Evolutionary conservation across 2,888 invertebrate species (phyloP).

Genomic region (Dinocampus coccinellae): DNA sequence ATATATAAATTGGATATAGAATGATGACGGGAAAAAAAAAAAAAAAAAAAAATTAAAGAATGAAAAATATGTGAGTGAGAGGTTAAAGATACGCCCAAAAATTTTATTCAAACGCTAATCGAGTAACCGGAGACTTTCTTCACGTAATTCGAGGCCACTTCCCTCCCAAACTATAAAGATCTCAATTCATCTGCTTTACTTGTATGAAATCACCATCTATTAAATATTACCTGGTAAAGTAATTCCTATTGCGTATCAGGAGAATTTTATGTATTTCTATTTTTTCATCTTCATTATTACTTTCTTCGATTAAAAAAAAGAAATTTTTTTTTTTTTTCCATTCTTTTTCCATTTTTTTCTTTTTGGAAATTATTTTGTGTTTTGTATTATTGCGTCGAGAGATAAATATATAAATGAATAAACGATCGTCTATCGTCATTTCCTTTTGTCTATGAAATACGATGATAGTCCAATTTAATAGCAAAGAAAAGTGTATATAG

Average conservation of each 20-base stretch:
- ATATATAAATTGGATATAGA: not conserved
- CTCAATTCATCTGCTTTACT: constrained; percentile 27
- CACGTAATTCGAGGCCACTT: constrained; percentile 45
- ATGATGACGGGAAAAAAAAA: not conserved
- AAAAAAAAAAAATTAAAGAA: not conserved
- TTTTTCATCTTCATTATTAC: not conserved
- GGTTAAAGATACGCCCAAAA: constrained; percentile 38
- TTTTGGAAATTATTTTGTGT: too few relatives aligned
- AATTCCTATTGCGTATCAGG: not conserved
- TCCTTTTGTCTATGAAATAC: not conserved
- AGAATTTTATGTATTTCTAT: not conserved
- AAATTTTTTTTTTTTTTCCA: not conserved
- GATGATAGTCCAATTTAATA: constrained; percentile 63
- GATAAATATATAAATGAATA: not conserved
- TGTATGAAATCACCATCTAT: constrained; percentile 15
- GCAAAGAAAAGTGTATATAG: constrained; percentile 59
- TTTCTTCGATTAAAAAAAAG: too few relatives aligned
- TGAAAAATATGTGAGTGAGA: constrained; percentile 3
- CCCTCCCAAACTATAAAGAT: constrained; percentile 18
- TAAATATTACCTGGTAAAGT: not conserved
- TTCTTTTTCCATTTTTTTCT: too few relatives aligned
- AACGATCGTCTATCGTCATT: not conserved
- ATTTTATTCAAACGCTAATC: constrained; percentile 59
- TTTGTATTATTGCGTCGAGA: too few relatives aligned
- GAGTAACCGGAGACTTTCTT: constrained; percentile 63